phyloP scores from a whole-genome alignment of 2,113 vertebrate species.

The Rissa tridactyla region DNA sequence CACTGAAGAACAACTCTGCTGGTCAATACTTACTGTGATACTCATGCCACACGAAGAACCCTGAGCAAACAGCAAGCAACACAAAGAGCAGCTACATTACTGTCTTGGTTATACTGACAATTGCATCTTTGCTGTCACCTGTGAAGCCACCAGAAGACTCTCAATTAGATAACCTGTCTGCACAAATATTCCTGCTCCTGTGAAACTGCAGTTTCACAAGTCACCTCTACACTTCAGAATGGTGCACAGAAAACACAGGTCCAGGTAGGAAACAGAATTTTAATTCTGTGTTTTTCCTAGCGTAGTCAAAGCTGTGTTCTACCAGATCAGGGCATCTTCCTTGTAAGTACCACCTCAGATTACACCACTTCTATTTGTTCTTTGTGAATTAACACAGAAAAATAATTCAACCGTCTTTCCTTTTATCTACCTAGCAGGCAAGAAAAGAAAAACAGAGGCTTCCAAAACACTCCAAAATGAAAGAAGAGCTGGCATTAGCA shows the following conservation, averaged over 20 bases:
- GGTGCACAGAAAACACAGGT: neutral
- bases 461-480: neutral
- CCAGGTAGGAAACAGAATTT: neutral
- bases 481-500: neutral
- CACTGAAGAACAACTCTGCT: neutral
- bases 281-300: neutral
- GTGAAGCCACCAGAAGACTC: neutral
- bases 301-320: neutral
- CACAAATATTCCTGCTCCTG: neutral
- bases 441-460: neutral
- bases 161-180: neutral
- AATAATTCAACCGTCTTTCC: neutral
- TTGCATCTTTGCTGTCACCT: neutral
- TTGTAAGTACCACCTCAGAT: neutral
- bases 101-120: neutral
- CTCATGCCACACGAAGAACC: accelerated
- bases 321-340: neutral
- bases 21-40: neutral
- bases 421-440: neutral
- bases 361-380: neutral
- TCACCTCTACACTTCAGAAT: neutral
- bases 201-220: neutral
- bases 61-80: neutral
- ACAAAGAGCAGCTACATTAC: neutral
- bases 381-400: neutral